Percentiles rank a stretch among this genome's conserved stretches.
These are phyloP conservation scores for Dysidea cf. avara DNA, from an alignment of 37 sponge, comb jelly and placozoan genomes.

Conservation along the genomic window DNA sequence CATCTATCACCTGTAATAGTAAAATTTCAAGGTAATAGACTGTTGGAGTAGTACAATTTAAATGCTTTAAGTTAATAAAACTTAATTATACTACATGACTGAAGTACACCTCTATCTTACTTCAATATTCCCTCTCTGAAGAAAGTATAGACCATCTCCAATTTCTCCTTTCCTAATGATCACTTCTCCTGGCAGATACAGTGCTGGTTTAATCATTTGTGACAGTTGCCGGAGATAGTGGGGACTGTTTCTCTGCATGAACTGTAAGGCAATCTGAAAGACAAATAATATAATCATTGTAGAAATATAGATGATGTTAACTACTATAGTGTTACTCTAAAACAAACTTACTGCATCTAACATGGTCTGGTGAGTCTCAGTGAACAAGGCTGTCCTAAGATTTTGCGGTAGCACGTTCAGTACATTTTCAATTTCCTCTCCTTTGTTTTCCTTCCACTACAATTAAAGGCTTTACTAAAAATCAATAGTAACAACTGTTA, in stretches of 20 bases:
- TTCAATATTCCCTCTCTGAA: conserved; percentile 59
- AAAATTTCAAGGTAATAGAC: no score
- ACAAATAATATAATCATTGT: not conserved
- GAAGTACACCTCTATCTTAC: not conserved
- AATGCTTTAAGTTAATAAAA: not conserved
- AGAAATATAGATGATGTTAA: not conserved
- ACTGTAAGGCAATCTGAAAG: not conserved
- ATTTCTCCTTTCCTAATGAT: conserved; percentile 65
- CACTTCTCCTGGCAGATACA: conserved; percentile 56
- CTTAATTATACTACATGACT: not conserved
- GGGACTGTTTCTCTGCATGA: not conserved
- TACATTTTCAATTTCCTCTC: conserved; percentile 15
- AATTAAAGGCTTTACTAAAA: not conserved
- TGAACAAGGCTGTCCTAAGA: conserved; percentile 54
- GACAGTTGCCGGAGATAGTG: conserved; percentile 48
- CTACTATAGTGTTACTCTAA: not conserved
- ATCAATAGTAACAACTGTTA: conserved; percentile 4
- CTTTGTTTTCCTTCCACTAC: conserved; percentile 61
- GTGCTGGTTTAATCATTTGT: conserved; percentile 38
- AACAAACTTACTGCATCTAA: conserved; percentile 23
- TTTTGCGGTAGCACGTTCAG: conserved; percentile 48
- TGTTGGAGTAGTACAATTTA: not conserved
- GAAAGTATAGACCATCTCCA: conserved; percentile 60
- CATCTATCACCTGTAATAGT: no score
- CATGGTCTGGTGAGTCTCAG: conserved; percentile 47